Percentiles rank a stretch among this genome's conserved stretches.
Conservation (phyloP, 1,140 invertebrate genomes). For the Galleria mellonella region DNA sequence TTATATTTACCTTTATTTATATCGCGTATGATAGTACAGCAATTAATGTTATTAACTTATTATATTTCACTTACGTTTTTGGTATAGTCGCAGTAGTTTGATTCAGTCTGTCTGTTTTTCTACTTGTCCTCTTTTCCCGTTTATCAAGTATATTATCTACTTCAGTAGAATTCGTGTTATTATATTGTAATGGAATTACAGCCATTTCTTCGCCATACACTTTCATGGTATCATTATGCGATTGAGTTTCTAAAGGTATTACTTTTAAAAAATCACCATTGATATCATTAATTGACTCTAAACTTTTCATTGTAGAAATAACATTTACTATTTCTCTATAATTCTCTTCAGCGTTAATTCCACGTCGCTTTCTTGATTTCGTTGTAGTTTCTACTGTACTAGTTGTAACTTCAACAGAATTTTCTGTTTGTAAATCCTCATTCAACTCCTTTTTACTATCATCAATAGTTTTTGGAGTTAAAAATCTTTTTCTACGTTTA, state of each 20-base stretch:
- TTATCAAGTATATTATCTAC: conserved; percentile 51
- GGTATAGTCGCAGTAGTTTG: conserved; percentile 69
- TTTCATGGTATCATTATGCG: conserved; percentile 17
- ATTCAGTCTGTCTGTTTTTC: conserved; percentile 70
- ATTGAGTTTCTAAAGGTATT: conserved; percentile 35
- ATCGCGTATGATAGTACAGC: no score
- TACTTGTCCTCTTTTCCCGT: conserved; percentile 67
- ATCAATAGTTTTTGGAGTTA: conserved; percentile 35
- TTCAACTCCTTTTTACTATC: conserved; percentile 31
- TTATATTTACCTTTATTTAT: no score
- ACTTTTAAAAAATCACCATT: conserved; percentile 43
- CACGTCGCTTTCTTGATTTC: conserved; percentile 29
- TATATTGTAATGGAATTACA: conserved; percentile 47
- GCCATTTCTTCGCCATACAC: conserved; percentile 33
- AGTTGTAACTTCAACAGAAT: conserved; percentile 4
- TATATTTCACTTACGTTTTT: conserved; percentile 55
- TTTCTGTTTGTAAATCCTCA: conserved; percentile 33
- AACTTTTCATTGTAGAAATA: conserved; percentile 20
- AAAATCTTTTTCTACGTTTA: conserved; percentile 57
- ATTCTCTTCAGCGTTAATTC: conserved; percentile 37
- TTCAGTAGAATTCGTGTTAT: conserved; percentile 55
- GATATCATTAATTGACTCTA: conserved; percentile 30
- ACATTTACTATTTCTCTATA: conserved; percentile 33
- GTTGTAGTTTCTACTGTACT: conserved; percentile 9
- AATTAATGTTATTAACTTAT: no score